Base-by-base conservation (phyloP, 2,888 invertebrate genomes). In the Saturnia pavonia region DNA sequence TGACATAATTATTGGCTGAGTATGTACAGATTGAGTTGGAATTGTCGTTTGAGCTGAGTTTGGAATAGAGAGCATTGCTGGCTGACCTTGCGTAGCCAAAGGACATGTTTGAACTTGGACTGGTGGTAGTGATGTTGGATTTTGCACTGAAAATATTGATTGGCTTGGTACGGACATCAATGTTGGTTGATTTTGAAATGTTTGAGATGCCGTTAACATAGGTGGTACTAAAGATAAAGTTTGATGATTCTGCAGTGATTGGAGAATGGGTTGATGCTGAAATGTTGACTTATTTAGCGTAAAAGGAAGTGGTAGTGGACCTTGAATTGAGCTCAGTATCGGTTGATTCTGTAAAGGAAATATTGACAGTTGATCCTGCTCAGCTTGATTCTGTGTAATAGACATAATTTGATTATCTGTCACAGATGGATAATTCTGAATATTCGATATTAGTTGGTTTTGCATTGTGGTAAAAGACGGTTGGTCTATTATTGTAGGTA, bases 391-490 rank as follows among this genome's bases (percentile, higher is more conserved):
- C 22, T 65, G 40, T 40, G 40, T n/a, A 65, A 8, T n/a, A 19
- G 65, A n/a, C n/a, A 65, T 0, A 43, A 51, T 11, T 63, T 63
- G 74, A 34, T 69, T 74, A 45, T 27, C 69, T 34, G 54, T 7
- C 3, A 25, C 22, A 45, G 45, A n/a, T 65, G 69, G 70, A 66
- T 70, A 73, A 68, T 60, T 72, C n/a, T 71, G 76, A 16, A 70
- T 54, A 22, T 67, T 42, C 8, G 69, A n/a, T 60, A 51, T 60
- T 8, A 69, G 72, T 48, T 72, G 73, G 60, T 74, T 69, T 71
- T 74, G 75, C 19, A 75, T 60, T 54, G 76, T 69, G 11, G 76
- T 71, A 12, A 76, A 69, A 63, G 75, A 70, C 0, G 78, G 76
- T 69, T 76, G 75, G 54, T 48, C 48, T 11, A 72, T 40, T 68